Evolutionary conservation across 2,888 invertebrate species (phyloP).

Genomic region (Cosmia trapezina): DNA sequence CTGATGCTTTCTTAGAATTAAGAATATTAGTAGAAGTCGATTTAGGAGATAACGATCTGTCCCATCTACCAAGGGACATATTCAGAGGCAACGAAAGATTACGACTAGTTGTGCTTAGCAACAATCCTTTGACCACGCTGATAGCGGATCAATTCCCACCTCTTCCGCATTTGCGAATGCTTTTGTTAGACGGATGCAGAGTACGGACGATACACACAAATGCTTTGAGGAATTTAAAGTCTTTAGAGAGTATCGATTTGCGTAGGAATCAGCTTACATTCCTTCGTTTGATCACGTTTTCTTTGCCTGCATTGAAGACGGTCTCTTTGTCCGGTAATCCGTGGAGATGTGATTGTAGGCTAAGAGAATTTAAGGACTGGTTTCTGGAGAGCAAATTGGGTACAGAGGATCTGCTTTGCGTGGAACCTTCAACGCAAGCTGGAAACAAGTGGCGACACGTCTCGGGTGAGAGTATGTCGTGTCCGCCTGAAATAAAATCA

Average conservation of each 20-base stretch:
- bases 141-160: slow-evolving; percentile 95
- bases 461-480: slow-evolving; percentile 94
- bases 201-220: slow-evolving; percentile 93
- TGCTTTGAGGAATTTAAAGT: slow-evolving; percentile 94
- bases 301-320: slow-evolving; percentile 94
- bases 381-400: slow-evolving; percentile 94
- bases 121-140: slow-evolving; percentile 94
- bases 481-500: slow-evolving; percentile 93
- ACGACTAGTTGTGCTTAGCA: slow-evolving; percentile 94
- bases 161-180: slow-evolving; percentile 94
- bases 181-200: slow-evolving; percentile 95
- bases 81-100: slow-evolving; percentile 96
- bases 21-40: slow-evolving; percentile 96
- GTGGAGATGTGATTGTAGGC: slow-evolving; percentile 97
- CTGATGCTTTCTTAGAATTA: slow-evolving; percentile 96
- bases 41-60: slow-evolving; percentile 95
- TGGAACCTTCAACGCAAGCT: slow-evolving; percentile 92
- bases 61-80: slow-evolving; percentile 93
- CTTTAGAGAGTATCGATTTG: slow-evolving; percentile 94
- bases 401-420: slow-evolving; percentile 93
- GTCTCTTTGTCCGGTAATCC: slow-evolving; percentile 95
- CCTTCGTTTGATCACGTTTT: slow-evolving; percentile 91
- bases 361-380: slow-evolving; percentile 96
- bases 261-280: slow-evolving; percentile 94
- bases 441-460: slow-evolving; percentile 95